Conservation (phyloP, 30 jellyfish, hydroid and myxozoan genomes). For the Mastigias papua region DNA sequence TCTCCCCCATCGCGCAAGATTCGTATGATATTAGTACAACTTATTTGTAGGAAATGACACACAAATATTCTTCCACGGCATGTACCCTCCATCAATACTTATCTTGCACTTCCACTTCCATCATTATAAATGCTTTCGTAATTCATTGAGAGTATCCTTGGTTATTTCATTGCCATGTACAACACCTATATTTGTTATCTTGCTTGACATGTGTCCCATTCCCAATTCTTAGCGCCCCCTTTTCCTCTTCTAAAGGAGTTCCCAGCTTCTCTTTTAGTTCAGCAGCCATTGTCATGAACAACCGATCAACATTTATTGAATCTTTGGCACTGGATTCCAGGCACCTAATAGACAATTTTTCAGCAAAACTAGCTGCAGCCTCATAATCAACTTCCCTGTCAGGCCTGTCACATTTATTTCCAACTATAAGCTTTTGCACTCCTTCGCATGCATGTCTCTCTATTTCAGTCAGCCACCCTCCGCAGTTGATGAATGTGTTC, state of each 20-base stretch:
- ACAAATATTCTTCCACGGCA: no score
- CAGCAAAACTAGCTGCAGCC: constrained; percentile 80
- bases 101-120: no score
- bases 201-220: constrained; percentile 20
- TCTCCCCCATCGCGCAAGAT: no score
- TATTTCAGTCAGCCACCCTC: constrained; percentile 84
- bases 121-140: background rate
- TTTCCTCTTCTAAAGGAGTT: constrained; percentile 58
- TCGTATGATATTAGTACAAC: no score
- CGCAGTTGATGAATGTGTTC: constrained; percentile 74
- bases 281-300: constrained; percentile 81
- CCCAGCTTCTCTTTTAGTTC: constrained; percentile 85
- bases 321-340: constrained; percentile 87
- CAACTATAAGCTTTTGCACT: constrained; percentile 74
- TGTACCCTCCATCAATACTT: no score
- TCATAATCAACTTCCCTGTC: constrained; percentile 84
- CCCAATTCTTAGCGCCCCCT: constrained; percentile 46
- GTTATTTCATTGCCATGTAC: constrained; percentile 49
- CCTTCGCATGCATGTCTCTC: constrained; percentile 87
- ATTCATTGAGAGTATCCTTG: background rate
- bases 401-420: constrained; percentile 75
- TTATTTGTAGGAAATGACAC: no score
- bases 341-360: constrained; percentile 59
- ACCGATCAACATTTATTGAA: constrained; percentile 65
- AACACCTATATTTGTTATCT: constrained; percentile 30